These are phyloP conservation scores for Bergia sp. DNA, from an alignment of 92 coral and sea anemone species.

Conservation along the genomic window DNA sequence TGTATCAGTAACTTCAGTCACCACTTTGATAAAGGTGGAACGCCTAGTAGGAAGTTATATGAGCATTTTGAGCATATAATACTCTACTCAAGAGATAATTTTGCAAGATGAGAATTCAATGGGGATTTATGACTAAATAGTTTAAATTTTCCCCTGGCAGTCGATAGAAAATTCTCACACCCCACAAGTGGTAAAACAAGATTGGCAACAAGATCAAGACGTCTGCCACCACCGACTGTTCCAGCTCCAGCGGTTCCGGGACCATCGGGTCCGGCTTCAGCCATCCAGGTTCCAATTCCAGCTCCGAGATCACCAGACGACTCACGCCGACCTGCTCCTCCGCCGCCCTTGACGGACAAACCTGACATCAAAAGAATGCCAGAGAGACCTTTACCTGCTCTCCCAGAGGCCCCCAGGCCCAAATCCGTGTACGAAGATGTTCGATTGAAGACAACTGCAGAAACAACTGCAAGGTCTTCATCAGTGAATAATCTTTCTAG, in stretches of 20 bases:
- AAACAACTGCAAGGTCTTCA: conserved; percentile 17
- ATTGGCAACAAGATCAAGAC: conserved; percentile 59
- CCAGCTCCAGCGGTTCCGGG: conserved; percentile 11
- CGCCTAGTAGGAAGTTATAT: background rate
- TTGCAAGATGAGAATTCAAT: background rate
- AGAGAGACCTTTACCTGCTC: conserved; percentile 23
- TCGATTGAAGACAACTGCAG: conserved; percentile 12
- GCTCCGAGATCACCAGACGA: conserved; percentile 30
- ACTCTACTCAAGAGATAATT: background rate
- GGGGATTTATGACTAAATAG: background rate
- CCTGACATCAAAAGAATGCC: background rate
- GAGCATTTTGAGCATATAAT: background rate
- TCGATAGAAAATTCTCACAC: conserved; percentile 42
- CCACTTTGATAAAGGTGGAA: background rate
- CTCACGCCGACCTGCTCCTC: conserved; percentile 37
- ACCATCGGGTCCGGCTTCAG: background rate
- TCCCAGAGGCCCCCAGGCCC: conserved; percentile 41
- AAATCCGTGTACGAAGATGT: conserved; percentile 29
- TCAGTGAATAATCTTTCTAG: conserved; percentile 3
- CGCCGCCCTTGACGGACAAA: background rate
- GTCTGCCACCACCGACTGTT: conserved; percentile 26
- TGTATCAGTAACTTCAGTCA: background rate
- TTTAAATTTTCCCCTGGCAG: background rate
- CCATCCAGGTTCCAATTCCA: background rate
- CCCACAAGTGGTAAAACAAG: conserved; percentile 56